These are phyloP conservation scores for Acleris cristana DNA, from an alignment of 2,888 invertebrate species.

Conservation along the genomic window DNA sequence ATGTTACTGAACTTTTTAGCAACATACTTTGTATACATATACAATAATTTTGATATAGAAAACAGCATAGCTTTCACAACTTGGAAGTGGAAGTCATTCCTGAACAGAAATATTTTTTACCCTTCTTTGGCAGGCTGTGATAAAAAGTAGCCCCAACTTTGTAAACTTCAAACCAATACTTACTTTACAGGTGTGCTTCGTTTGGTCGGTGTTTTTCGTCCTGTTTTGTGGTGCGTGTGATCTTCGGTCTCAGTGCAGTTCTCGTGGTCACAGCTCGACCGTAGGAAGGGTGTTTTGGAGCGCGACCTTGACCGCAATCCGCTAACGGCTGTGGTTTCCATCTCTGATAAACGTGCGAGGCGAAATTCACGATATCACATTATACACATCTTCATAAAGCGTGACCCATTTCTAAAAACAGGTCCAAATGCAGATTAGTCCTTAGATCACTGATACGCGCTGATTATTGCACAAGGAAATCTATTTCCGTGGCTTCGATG, in stretches of 20 bases:
- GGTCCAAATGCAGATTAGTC: conserved; percentile 56
- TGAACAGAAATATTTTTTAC: too few relatives aligned
- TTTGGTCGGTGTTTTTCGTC: conserved; percentile 76
- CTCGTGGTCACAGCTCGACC: conserved; percentile 84
- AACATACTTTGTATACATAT: too few relatives aligned
- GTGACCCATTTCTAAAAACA: conserved; percentile 52
- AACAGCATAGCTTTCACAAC: too few relatives aligned
- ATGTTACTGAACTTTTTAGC: not conserved
- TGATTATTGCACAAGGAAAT: conserved; percentile 77
- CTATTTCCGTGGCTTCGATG: conserved; percentile 78
- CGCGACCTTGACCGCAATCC: conserved; percentile 88
- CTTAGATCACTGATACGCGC: conserved; percentile 50
- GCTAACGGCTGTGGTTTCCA: conserved; percentile 74
- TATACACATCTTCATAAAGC: conserved; percentile 47
- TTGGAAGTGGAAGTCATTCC: too few relatives aligned
- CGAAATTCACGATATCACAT: conserved; percentile 51
- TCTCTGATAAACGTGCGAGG: conserved; percentile 45
- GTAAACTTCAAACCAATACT: conserved; percentile 45
- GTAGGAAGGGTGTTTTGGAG: conserved; percentile 87
- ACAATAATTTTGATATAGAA: not conserved
- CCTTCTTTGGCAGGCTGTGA: too few relatives aligned
- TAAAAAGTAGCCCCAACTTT: too few relatives aligned
- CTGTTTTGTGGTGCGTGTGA: conserved; percentile 77
- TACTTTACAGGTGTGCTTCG: conserved; percentile 81
- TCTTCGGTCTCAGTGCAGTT: conserved; percentile 80